Evolutionary conservation across 2,113 vertebrate species (phyloP), one percentile per base, ranked within the genome.

Genomic region (Athene cunicularia): DNA sequence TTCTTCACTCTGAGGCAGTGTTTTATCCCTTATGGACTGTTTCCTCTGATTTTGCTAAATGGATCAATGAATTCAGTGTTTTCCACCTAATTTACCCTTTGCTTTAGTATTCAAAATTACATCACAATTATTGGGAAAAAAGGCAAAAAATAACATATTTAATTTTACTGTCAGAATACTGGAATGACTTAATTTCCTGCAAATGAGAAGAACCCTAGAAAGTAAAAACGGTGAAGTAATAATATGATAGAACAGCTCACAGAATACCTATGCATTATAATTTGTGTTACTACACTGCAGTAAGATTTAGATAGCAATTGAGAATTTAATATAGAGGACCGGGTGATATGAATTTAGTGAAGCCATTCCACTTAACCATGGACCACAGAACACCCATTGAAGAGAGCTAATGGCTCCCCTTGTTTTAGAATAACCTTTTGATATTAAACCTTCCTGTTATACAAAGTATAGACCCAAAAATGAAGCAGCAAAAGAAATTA

Each of bases 351-450:
- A 66, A 67, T 86, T 63, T 71, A 53, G 7, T 79, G 24, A 79
- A 53, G 12, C 4, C 58, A 80, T 75, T 75, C 17, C 8, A 12
- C 62, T 86, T 82, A 53, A 35, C 14, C 17, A 2, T 21, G 7
- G 13, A 24, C 43, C 32, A 50, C 12, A 39, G 23, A 67, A 41
- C 5, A 58, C 28, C 21, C 22, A 43, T 3, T 43, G 10, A 75
- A 7, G 21, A 82, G 2, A 74, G 8, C 8, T 58, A 39, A 58
- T 35, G 28, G 26, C 39, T 84, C 8, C 8, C 9, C 0, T 0
- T 82, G 24, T 39, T 28, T 37, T 58, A 14, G 9, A 27, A 71
- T 80, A 22, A 52, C 24, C 9, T 80, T 79, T 49, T 63, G 12
- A 5, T 86, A 27, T 72, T 6, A 62, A 53, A 30, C 27, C 41